Evolutionary conservation across 1,140 invertebrate genomes (phyloP).

Genomic region (Brachionus plicatilis): DNA sequence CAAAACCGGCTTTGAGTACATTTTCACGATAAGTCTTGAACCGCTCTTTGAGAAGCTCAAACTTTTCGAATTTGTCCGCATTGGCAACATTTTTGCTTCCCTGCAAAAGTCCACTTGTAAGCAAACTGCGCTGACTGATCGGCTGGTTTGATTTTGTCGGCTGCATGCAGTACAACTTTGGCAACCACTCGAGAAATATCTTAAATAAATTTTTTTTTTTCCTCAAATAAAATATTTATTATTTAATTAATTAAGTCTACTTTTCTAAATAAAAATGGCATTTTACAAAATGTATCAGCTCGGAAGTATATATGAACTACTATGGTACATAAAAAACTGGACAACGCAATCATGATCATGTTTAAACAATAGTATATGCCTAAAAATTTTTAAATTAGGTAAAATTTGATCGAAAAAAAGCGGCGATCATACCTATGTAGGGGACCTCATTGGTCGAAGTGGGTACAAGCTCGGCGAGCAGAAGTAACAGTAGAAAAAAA

Average conservation of each 20-base stretch:
- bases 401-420: not conserved
- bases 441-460: constrained; percentile 38
- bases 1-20: constrained; percentile 33
- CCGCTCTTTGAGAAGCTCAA: constrained; percentile 38
- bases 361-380: constrained; percentile 57
- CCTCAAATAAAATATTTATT: not conserved
- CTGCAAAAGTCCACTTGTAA: constrained; percentile 15
- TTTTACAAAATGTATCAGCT: constrained; percentile 42
- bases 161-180: constrained; percentile 32
- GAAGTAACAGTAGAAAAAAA: constrained; percentile 43
- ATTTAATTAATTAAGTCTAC: not conserved
- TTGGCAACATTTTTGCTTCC: constrained; percentile 32
- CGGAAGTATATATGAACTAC: constrained; percentile 55
- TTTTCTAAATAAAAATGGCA: not conserved
- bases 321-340: constrained; percentile 53
- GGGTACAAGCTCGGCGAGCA: constrained; percentile 41
- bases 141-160: not conserved
- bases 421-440: not conserved
- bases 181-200: constrained; percentile 35
- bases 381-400: constrained; percentile 41
- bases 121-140: not conserved
- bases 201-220: not conserved
- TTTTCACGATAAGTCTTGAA: constrained; percentile 31
- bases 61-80: constrained; percentile 40
- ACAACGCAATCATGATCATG: constrained; percentile 56